Evolutionary conservation across 2,797 vertebrate genomes (phyloP).

Genomic region (Morelia viridis): DNA sequence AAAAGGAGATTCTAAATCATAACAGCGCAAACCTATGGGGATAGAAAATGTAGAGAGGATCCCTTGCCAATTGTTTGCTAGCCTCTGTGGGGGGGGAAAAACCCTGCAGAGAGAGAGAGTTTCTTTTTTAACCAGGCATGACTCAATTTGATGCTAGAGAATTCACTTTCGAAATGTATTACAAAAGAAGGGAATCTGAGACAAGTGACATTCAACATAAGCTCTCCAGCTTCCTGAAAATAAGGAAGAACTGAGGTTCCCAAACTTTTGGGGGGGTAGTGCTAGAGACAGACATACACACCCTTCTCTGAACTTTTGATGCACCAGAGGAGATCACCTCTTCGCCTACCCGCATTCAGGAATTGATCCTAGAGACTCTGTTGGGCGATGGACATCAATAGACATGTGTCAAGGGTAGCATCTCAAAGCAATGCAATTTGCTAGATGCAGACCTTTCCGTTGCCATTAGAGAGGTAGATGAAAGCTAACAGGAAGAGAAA

Average conservation of each 20-base stretch:
- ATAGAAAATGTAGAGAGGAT: background rate
- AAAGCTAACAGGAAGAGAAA: background rate
- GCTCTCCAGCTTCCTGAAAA: background rate
- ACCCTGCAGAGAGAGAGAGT: background rate
- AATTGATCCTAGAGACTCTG: conserved; percentile 17
- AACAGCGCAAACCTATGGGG: background rate
- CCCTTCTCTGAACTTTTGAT: conserved; percentile 80
- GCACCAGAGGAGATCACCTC: conserved; percentile 75
- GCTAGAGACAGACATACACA: background rate
- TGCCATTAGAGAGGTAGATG: background rate
- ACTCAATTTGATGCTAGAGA: background rate
- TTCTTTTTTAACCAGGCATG: background rate
- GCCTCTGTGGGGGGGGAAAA: background rate
- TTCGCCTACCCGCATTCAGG: conserved; percentile 79
- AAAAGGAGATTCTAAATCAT: background rate
- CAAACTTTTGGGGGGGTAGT: background rate
- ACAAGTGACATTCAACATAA: background rate
- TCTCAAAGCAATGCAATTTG: conserved; percentile 35
- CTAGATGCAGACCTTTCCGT: conserved; percentile 27
- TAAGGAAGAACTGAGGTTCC: background rate
- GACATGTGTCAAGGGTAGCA: conserved; percentile 58
- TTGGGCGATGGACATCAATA: conserved; percentile 50
- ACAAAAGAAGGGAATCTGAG: background rate
- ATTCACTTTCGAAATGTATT: background rate
- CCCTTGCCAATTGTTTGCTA: background rate